phyloP scores from a whole-genome alignment of 1,140 invertebrate genomes.

The Aphis gossypii region DNA sequence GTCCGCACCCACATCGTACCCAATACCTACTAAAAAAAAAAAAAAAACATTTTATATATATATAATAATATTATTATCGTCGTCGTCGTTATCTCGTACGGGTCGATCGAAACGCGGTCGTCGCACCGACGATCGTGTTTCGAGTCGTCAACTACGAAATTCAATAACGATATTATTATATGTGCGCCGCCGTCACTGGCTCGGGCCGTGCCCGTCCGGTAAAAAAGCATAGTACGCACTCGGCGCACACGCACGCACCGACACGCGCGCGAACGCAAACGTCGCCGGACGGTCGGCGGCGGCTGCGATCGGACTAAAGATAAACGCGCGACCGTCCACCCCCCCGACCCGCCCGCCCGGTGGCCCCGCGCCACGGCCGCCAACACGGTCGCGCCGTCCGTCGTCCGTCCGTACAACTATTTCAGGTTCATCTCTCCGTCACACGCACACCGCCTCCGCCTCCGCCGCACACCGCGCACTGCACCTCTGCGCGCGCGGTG shows the following conservation, averaged over 20 bases:
- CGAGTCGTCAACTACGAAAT: not conserved
- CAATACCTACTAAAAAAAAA: too few species aligned
- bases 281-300: conserved; percentile 29
- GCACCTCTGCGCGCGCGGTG: too few species aligned
- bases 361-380: not conserved
- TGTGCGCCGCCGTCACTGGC: not conserved
- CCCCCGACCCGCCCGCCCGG: not conserved
- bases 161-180: not conserved
- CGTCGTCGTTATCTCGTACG: not conserved
- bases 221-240: not conserved
- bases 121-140: not conserved
- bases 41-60: too few species aligned
- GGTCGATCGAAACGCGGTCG: not conserved
- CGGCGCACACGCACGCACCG: not conserved
- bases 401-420: conserved; percentile 27
- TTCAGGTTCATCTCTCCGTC: conserved; percentile 38
- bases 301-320: conserved; percentile 32
- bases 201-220: not conserved
- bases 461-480: not conserved
- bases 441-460: not conserved
- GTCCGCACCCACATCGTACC: not conserved
- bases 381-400: not conserved
- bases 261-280: not conserved
- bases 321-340: conserved; percentile 5
- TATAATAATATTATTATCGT: too few species aligned